Conservation (phyloP, 1,140 invertebrate genomes). For the Nylanderia fulva region DNA sequence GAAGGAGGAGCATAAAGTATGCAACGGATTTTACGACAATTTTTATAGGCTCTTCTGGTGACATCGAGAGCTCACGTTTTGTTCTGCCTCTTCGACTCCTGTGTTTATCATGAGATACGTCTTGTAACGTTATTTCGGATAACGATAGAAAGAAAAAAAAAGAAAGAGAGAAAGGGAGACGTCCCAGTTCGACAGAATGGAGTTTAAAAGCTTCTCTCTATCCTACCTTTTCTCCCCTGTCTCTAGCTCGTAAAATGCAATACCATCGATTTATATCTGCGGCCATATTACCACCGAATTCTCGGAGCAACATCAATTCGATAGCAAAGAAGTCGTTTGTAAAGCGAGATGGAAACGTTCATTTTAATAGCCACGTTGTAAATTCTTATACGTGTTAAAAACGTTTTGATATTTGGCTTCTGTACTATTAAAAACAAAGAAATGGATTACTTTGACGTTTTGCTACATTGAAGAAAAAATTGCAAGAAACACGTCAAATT, state of each 20-base stretch:
- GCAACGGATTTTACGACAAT: slow-evolving; percentile 66
- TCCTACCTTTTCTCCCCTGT: background rate
- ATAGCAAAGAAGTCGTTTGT: background rate
- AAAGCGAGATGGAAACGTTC: background rate
- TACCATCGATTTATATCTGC: slow-evolving; percentile 38
- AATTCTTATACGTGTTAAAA: slow-evolving; percentile 11
- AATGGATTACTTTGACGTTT: background rate
- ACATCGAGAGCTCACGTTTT: slow-evolving; percentile 43
- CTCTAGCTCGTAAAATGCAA: slow-evolving; percentile 64
- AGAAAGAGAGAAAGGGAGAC: slow-evolving; percentile 41
- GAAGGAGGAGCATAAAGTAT: slow-evolving; percentile 33
- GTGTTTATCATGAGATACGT: background rate
- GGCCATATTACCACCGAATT: slow-evolving; percentile 14
- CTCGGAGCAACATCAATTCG: background rate
- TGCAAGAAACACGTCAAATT: background rate
- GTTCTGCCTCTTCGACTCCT: slow-evolving; percentile 5
- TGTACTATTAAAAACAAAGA: background rate
- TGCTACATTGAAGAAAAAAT: background rate
- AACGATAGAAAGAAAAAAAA: background rate
- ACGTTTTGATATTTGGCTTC: too few relatives aligned
- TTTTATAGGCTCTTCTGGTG: slow-evolving; percentile 65
- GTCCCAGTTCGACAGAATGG: slow-evolving; percentile 20
- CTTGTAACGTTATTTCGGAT: slow-evolving; percentile 7
- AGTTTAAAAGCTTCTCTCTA: slow-evolving; percentile 57
- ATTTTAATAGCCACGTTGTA: background rate